These are phyloP conservation scores for Gambelia wislizenii DNA, from an alignment of 2,797 vertebrate species.

Conservation along the genomic window DNA sequence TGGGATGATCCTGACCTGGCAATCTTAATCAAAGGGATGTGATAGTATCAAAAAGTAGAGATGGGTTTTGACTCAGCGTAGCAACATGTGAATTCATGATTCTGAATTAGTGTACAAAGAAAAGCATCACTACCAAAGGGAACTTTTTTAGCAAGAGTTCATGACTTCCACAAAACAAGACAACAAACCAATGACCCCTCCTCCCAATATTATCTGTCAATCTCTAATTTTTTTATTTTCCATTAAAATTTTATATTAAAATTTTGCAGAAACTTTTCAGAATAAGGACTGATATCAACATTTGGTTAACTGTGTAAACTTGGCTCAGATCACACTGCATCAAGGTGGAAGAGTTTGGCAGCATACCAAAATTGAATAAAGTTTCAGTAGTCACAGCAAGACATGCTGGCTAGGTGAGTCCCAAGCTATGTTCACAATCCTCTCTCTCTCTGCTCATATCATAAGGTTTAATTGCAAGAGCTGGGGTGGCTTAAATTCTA, in stretches of 20 bases:
- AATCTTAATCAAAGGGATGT: no score
- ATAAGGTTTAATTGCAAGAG: background rate
- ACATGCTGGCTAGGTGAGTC: background rate
- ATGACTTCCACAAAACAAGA: background rate
- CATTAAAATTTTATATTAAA: no score
- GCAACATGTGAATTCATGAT: background rate
- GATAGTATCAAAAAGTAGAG: no score
- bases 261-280: background rate
- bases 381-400: background rate
- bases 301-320: background rate
- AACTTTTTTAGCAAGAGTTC: background rate
- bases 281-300: background rate
- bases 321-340: background rate
- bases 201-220: background rate
- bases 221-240: background rate
- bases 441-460: background rate
- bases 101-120: background rate
- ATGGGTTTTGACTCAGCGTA: no score
- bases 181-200: no score
- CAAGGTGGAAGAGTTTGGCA: background rate
- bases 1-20: no score
- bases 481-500: background rate
- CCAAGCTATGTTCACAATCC: slow-evolving; percentile 3
- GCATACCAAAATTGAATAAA: background rate
- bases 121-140: background rate